These are phyloP conservation scores for Tromatobia lineatoria DNA, from an alignment of 2,888 invertebrate species.

Conservation along the genomic window DNA sequence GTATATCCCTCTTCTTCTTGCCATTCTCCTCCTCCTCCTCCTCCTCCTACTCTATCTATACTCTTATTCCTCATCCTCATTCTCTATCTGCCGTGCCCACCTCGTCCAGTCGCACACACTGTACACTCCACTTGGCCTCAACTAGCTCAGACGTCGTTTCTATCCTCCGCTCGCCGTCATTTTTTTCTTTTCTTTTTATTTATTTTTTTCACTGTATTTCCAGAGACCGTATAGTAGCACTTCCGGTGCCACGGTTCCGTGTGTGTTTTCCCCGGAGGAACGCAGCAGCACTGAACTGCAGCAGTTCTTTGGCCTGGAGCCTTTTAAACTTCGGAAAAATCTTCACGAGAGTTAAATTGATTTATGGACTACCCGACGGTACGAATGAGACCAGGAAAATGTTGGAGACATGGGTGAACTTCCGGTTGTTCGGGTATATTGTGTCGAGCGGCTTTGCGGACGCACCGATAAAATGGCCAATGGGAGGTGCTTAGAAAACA, in stretches of 20 bases:
- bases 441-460: background rate
- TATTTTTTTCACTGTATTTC: slow-evolving; percentile 49
- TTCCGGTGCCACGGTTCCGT: slow-evolving; percentile 62
- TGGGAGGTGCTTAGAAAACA: background rate
- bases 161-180: slow-evolving; percentile 17
- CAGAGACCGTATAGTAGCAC: slow-evolving; percentile 54
- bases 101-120: slow-evolving; percentile 26
- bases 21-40: slow-evolving; percentile 59
- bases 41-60: slow-evolving; percentile 31
- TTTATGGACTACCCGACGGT: slow-evolving; percentile 41
- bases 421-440: background rate
- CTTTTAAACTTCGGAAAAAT: background rate
- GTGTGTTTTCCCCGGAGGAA: slow-evolving; percentile 12
- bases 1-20: slow-evolving; percentile 61
- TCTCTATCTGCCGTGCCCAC: slow-evolving; percentile 25
- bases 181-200: slow-evolving; percentile 2
- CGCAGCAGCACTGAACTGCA: slow-evolving; percentile 1
- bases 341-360: slow-evolving; percentile 17
- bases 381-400: slow-evolving; percentile 25
- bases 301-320: background rate
- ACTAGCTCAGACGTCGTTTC: slow-evolving; percentile 28
- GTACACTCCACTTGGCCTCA: background rate
- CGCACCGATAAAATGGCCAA: slow-evolving; percentile 17
- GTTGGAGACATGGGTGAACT: background rate
- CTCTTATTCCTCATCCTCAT: slow-evolving; percentile 28